These are phyloP conservation scores for Anoncus sp. DNA, from an alignment of 2,888 invertebrate species.

Conservation along the genomic window DNA sequence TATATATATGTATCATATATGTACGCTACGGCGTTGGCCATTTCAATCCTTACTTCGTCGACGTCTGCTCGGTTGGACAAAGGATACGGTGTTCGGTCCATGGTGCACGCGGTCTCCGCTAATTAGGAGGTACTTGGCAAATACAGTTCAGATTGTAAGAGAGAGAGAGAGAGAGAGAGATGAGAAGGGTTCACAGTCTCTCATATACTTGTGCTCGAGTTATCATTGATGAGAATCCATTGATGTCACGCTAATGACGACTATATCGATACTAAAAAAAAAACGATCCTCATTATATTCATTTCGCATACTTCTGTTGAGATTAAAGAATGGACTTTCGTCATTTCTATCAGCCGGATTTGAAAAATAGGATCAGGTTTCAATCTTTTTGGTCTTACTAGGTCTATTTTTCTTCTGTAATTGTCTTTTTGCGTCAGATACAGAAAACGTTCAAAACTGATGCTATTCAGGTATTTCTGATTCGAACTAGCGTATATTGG, in stretches of 20 bases:
- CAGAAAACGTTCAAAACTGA: background rate
- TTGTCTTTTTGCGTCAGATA: background rate
- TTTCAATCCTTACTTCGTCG: constrained; percentile 50
- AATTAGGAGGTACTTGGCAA: constrained; percentile 53
- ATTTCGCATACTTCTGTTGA: background rate
- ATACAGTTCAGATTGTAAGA: constrained; percentile 31
- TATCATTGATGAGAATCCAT: constrained; percentile 24
- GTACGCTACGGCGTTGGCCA: constrained; percentile 35
- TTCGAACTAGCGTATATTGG: background rate
- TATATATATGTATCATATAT: background rate
- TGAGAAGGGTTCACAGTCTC: constrained; percentile 15
- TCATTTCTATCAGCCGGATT: background rate
- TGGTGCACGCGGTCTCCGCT: constrained; percentile 38
- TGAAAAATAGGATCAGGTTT: background rate
- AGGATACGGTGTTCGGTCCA: constrained; percentile 41
- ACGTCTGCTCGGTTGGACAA: constrained; percentile 36
- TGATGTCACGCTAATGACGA: background rate
- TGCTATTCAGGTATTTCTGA: background rate
- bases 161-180: too few species aligned
- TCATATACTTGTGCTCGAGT: constrained; percentile 11
- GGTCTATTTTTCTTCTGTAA: background rate
- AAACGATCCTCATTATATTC: background rate
- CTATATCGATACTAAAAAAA: background rate
- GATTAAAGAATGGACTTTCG: background rate
- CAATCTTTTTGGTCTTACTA: background rate